A percentile compares a stretch with the other conserved stretches of the same genome.
These are phyloP conservation scores for Distichodus sexfasciatus DNA, from an alignment of 2,797 vertebrate species.

Conservation along the genomic window DNA sequence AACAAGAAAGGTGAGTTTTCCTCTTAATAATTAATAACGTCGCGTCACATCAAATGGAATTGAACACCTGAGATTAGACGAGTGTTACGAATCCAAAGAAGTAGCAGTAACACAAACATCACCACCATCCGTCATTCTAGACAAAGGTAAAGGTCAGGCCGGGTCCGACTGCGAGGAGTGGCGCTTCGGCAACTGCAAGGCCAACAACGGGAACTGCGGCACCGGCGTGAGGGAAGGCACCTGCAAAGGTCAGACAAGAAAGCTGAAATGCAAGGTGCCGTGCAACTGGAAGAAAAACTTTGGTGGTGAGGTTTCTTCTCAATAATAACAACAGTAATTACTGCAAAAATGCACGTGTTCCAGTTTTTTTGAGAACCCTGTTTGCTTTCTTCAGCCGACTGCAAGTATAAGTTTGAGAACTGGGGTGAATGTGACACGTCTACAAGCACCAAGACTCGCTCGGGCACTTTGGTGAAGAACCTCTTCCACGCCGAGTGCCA, in stretches of 20 bases:
- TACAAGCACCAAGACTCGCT: slow-evolving; percentile 73
- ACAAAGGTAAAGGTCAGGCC: slow-evolving; percentile 74
- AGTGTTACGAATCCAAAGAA: background rate
- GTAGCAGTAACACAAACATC: background rate
- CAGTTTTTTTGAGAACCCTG: too few relatives aligned
- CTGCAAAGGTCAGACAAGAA: slow-evolving; percentile 82
- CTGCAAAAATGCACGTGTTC: too few relatives aligned
- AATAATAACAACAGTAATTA: too few relatives aligned
- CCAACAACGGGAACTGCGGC: slow-evolving; percentile 86
- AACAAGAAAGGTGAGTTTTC: slow-evolving; percentile 80
- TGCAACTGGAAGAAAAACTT: slow-evolving; percentile 94
- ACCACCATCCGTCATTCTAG: slow-evolving; percentile 54
- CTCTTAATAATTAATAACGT: background rate
- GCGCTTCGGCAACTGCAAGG: slow-evolving; percentile 84
- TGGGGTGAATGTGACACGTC: slow-evolving; percentile 83
- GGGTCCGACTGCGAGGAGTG: slow-evolving; percentile 81
- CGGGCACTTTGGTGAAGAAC: slow-evolving; percentile 82
- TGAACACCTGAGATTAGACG: background rate
- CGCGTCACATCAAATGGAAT: background rate
- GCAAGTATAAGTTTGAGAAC: slow-evolving; percentile 87
- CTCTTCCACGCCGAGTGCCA: slow-evolving; percentile 84
- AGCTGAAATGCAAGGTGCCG: slow-evolving; percentile 84
- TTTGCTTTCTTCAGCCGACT: slow-evolving; percentile 76
- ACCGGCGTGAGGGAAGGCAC: slow-evolving; percentile 79
- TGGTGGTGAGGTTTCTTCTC: slow-evolving; percentile 75